Evolutionary conservation across 2,113 vertebrate genomes (phyloP).

Genomic region (Cnemophilus loriae): DNA sequence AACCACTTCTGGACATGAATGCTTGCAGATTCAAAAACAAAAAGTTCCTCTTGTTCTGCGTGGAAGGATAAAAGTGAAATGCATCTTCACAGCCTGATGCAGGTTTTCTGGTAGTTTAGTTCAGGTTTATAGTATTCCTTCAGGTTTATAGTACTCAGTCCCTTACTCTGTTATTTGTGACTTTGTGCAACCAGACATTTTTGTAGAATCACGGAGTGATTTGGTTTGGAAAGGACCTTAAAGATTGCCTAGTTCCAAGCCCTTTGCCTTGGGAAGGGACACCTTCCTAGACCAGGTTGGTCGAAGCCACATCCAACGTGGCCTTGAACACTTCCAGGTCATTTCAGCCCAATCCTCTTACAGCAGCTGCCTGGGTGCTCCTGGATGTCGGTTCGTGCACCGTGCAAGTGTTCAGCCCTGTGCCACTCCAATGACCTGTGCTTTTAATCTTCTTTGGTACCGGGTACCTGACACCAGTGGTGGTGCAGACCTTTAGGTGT

Average conservation of each 20-base stretch:
- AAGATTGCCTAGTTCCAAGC: background rate
- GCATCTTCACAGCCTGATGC: background rate
- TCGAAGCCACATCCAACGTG: background rate
- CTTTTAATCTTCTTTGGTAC: background rate
- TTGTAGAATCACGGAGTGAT: background rate
- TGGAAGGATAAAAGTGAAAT: background rate
- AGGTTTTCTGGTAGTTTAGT: background rate
- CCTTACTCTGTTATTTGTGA: background rate
- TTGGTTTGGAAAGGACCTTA: background rate
- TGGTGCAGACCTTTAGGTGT: background rate
- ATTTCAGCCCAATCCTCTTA: background rate
- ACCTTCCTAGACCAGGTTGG: background rate
- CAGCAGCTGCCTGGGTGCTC: background rate
- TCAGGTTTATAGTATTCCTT: background rate
- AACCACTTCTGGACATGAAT: background rate
- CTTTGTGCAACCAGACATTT: background rate
- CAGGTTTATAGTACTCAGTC: background rate
- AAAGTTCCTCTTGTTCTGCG: accelerated
- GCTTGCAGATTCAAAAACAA: background rate
- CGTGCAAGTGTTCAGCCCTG: accelerated
- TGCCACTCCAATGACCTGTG: background rate
- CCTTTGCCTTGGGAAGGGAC: background rate
- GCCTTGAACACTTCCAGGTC: background rate
- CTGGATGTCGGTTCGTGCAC: accelerated
- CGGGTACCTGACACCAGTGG: background rate